phyloP scores from a whole-genome alignment of 2,113 vertebrate species.

The Phalacrocorax aristotelis region DNA sequence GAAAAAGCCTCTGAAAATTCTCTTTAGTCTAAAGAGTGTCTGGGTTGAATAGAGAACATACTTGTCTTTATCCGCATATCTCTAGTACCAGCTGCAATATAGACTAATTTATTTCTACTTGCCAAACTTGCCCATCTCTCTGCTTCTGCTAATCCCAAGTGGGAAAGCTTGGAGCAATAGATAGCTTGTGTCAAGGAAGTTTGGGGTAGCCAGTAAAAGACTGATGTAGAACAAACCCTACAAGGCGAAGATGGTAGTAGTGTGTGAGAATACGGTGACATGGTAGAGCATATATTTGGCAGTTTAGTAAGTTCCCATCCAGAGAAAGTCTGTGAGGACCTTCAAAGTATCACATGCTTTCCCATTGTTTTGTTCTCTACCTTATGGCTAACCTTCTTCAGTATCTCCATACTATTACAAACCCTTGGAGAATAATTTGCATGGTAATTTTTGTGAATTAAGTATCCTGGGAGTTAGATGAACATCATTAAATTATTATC shows the following conservation, averaged over 20 bases:
- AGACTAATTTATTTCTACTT: background rate
- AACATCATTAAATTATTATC: constrained; percentile 8
- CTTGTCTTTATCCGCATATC: background rate
- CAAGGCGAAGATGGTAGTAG: background rate
- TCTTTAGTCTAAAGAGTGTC: background rate
- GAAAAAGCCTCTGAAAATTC: background rate
- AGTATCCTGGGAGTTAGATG: background rate
- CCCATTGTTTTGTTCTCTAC: background rate
- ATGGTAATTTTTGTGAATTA: constrained; percentile 40
- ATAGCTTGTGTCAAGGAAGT: background rate
- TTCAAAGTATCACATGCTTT: background rate
- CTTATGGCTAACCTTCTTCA: background rate
- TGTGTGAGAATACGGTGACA: background rate
- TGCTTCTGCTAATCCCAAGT: background rate
- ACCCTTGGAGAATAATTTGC: background rate
- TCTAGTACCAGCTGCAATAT: background rate
- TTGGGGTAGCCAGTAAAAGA: background rate
- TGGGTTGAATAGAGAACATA: background rate
- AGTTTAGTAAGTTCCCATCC: background rate
- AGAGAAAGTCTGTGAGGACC: background rate
- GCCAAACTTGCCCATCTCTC: background rate
- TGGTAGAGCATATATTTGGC: accelerated
- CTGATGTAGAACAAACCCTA: background rate
- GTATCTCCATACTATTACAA: background rate
- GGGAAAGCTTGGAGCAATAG: background rate